A percentile compares a stretch with the other conserved stretches of the same genome.
Conservation (phyloP, 2,797 vertebrate genomes). For the Scomberomorus guttatus region DNA sequence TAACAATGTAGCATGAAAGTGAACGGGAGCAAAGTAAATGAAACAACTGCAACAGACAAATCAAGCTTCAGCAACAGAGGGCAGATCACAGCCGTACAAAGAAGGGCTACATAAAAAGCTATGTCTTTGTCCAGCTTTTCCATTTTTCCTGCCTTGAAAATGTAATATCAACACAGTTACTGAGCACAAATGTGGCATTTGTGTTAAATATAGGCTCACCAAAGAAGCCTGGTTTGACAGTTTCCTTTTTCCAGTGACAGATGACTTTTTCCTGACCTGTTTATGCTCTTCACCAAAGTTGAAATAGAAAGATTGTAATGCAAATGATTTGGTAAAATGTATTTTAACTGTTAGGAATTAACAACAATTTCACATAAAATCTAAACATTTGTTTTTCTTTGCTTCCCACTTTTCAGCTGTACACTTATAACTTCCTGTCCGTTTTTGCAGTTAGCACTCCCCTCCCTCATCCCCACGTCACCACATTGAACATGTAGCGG, state of each 20-base stretch:
- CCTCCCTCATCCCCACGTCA: too few relatives aligned
- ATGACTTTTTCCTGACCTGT: constrained; percentile 43
- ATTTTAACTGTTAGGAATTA: constrained; percentile 2
- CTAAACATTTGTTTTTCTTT: not conserved
- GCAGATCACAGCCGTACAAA: not conserved
- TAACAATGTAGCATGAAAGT: not conserved
- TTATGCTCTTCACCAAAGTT: constrained; percentile 36
- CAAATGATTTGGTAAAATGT: constrained; percentile 35
- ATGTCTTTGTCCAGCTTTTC: not conserved
- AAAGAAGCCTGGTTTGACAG: constrained; percentile 29
- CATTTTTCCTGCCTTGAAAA: constrained; percentile 29
- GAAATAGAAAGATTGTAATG: constrained; percentile 21
- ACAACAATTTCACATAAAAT: constrained; percentile 16
- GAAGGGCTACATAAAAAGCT: not conserved
- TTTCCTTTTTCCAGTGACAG: constrained; percentile 40
- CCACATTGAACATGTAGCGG: too few relatives aligned
- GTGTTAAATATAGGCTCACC: constrained; percentile 32
- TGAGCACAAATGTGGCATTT: constrained; percentile 29
- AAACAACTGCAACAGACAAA: not conserved
- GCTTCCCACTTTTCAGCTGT: constrained; percentile 11
- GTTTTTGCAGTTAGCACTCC: too few relatives aligned
- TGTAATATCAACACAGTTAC: constrained; percentile 18
- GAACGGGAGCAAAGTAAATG: not conserved
- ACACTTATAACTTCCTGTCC: too few relatives aligned
- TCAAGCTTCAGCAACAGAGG: not conserved